Base-by-base conservation (phyloP, 1,140 invertebrate genomes). In the Brachystomella parvula region DNA sequence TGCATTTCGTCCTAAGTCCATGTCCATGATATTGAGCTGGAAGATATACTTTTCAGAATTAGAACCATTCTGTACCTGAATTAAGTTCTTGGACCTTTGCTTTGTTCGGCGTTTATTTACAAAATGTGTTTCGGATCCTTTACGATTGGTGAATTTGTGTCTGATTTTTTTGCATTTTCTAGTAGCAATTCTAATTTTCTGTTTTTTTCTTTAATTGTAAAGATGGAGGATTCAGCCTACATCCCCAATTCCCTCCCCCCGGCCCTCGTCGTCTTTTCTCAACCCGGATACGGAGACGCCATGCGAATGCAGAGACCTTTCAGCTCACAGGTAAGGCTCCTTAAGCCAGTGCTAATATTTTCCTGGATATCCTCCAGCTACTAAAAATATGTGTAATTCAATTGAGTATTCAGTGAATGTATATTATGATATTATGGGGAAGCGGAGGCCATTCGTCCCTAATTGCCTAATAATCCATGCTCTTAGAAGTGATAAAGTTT, bases 261-360 rank as follows among this genome's bases (percentile, higher is more conserved):
- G 69, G 85, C 86, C 75, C 80, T 89, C 76, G 88, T 90, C 79
- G 88, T 90, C 64, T 85, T 90, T 76, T 89, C 87, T 69, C 86
- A 88, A 79, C 84, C 86, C 75, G 84, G 84, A 69, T 82, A 87
- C 76, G 84, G 86, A 75, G 87, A 89, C 77, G 85, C 85, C 70
- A 80, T 87, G 73, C 81, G 85, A 81, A 85, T 87, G 80, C 85
- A 87, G 81, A 81, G 86, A 79, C 84, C 86, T 74, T 86, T 87
- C 79, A 84, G 84, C 78, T 82, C 84, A 77, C 83, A 85, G 83
- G 83, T 86, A 79, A 80, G 2, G 3, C 12, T 17, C 6, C 24
- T 15, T n/a, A n/a, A n/a, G 9, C 21, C 9, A 9, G n/a, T 44
- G 39, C 39, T 12, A 44, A 44, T 9, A 12, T 9, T 9, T 9